Conservation (phyloP, 2,888 invertebrate species). For the Drosophila niveifrons region DNA sequence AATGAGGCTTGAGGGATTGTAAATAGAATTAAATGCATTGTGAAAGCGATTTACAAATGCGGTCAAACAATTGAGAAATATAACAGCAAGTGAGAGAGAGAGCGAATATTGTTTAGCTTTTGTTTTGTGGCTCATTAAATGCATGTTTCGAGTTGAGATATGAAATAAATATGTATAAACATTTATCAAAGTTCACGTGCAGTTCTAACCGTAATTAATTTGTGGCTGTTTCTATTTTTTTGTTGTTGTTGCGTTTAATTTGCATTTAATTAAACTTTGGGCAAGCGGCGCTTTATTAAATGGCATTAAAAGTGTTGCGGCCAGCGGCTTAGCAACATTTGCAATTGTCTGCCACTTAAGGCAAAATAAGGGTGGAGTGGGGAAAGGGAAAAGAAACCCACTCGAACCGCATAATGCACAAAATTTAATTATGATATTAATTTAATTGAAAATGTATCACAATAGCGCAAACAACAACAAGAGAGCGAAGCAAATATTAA, state of each 20-base stretch:
- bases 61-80: constrained; percentile 7
- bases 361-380: not conserved
- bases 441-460: constrained; percentile 61
- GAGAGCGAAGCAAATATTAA: constrained; percentile 61
- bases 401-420: constrained; percentile 21
- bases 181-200: constrained; percentile 2
- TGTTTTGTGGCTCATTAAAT: constrained; percentile 16
- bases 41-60: constrained; percentile 7
- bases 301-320: constrained; percentile 40
- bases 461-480: constrained; percentile 40
- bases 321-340: constrained; percentile 28
- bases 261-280: constrained; percentile 53
- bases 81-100: too few relatives aligned
- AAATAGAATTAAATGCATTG: constrained; percentile 5
- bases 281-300: constrained; percentile 37
- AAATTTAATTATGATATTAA: constrained; percentile 73
- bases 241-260: constrained; percentile 29
- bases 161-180: not conserved
- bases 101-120: constrained; percentile 2
- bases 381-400: not conserved
- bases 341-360: constrained; percentile 21
- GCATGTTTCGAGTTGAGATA: constrained; percentile 18
- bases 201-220: constrained; percentile 38
- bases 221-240: constrained; percentile 27
- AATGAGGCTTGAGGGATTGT: not conserved